Percentiles rank a stretch among this genome's conserved stretches.
Evolutionary conservation across 1,140 invertebrate species (phyloP).

Genomic region (Drosophila burlai): DNA sequence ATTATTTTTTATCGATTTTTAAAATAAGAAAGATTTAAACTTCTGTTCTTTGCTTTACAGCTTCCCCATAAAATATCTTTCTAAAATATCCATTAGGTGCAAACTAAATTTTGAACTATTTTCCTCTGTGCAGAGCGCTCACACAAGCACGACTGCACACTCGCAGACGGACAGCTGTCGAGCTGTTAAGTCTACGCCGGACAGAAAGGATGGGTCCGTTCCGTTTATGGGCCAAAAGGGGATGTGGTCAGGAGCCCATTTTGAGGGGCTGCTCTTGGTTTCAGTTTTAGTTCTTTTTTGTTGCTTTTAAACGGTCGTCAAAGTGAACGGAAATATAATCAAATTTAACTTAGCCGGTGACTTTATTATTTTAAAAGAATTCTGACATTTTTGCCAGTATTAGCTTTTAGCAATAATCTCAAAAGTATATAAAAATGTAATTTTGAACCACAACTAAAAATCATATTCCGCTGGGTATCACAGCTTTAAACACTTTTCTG

Average conservation of each 20-base stretch:
- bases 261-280: conserved; percentile 52
- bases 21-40: no score
- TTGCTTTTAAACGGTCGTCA: conserved; percentile 5
- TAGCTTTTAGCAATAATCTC: background rate
- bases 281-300: conserved; percentile 15
- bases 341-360: conserved; percentile 5
- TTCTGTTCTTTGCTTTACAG: no score
- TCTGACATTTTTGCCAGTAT: background rate
- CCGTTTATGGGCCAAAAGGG: conserved; percentile 33
- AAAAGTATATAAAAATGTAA: no score
- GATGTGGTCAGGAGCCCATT: conserved; percentile 46
- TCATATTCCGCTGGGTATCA: background rate
- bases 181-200: conserved; percentile 71
- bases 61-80: fast-evolving
- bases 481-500: conserved; percentile 3
- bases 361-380: background rate
- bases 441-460: background rate
- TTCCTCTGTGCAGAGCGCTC: conserved; percentile 1
- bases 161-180: conserved; percentile 42
- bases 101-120: no score
- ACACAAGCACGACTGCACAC: conserved; percentile 29
- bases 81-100: fast-evolving
- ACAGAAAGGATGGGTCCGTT: conserved; percentile 49
- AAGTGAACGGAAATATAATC: conserved; percentile 31
- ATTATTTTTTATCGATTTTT: no score